phyloP scores from a whole-genome alignment of 2,797 vertebrate species.

The Alcedo atthis region DNA sequence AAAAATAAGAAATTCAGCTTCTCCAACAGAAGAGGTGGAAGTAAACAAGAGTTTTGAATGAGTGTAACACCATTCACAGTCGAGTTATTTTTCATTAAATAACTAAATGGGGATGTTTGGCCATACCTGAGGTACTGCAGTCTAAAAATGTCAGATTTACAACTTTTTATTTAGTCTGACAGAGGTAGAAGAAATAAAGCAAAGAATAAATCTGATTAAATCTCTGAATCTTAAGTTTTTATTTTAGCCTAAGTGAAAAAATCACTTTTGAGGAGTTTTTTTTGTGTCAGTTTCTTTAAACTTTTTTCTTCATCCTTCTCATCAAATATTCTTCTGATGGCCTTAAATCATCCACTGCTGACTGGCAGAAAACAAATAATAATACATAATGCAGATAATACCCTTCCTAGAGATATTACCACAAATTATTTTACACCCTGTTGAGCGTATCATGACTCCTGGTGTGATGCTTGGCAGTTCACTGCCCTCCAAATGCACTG shows the following conservation, averaged over 20 bases:
- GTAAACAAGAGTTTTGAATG: background rate
- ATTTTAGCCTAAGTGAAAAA: conserved; percentile 9
- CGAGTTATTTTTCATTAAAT: background rate
- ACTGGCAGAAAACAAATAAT: conserved; percentile 32
- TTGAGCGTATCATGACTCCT: conserved; percentile 33
- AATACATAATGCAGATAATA: conserved; percentile 25
- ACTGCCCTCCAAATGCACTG: background rate
- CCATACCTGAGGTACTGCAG: background rate
- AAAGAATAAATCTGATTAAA: background rate
- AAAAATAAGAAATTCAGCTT: background rate
- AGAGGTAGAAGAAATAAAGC: background rate
- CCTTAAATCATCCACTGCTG: conserved; percentile 15
- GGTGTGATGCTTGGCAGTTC: conserved; percentile 24
- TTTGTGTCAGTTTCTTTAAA: background rate
- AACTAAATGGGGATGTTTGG: conserved; percentile 6
- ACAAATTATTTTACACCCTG: conserved; percentile 29
- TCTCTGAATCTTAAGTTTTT: background rate
- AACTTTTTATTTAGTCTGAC: conserved; percentile 5
- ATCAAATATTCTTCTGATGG: background rate
- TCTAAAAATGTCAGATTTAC: background rate
- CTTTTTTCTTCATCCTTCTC: background rate
- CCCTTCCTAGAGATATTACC: conserved; percentile 10
- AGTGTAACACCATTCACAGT: background rate
- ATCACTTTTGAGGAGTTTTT: background rate
- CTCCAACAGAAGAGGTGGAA: background rate